Base-by-base conservation (phyloP, 2,113 vertebrate genomes). In the Hiodon alosoides region DNA sequence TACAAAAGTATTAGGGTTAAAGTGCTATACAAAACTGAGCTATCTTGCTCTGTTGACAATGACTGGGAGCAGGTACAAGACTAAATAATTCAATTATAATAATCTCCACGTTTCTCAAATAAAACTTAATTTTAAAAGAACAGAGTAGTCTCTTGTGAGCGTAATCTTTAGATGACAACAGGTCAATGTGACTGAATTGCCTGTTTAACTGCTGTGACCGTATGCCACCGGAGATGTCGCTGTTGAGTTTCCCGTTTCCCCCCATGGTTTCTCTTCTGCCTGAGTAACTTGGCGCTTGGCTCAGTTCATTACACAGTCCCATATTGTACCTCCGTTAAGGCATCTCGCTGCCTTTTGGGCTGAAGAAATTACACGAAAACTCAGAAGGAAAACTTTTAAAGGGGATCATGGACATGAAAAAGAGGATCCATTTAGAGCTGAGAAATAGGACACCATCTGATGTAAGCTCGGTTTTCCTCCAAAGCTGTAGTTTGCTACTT, bases 251-350 rank as follows among this genome's bases (percentile, higher is more conserved):
- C 75, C 64, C 0, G 73, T 85, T 85, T 84, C 85, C 87, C 87
- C 84, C 86, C 79, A 64, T 83, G 85, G 93, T 92, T 90, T 93
- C 92, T 93, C 91, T 91, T 93, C 91, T 90, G 90, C 87, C 90
- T 84, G 93, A 95, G 91, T 93, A 93, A 96, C 90, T 94, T 94
- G 91, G 94, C 92, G 93, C 90, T 88, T 85, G 89, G 89, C 89
- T 91, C 90, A 90, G 87, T 90, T 93, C 90, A 90, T 92, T 87
- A 90, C 87, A 87, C 88, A 86, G 85, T 83, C 87, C 85, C 84
- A 86, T 87, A 16, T n/a, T 53, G 47, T 90, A 83, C 87, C 87
- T 91, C 88, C 90, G 88, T 90, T 89, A 87, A 85, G 86, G 90
- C 91, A 92, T 90, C 87, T 89, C 77, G 81, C 88, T 86, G 84